Evolutionary conservation across 2,797 vertebrate species (phyloP).

Genomic region (Geotrypetes seraphini): DNA sequence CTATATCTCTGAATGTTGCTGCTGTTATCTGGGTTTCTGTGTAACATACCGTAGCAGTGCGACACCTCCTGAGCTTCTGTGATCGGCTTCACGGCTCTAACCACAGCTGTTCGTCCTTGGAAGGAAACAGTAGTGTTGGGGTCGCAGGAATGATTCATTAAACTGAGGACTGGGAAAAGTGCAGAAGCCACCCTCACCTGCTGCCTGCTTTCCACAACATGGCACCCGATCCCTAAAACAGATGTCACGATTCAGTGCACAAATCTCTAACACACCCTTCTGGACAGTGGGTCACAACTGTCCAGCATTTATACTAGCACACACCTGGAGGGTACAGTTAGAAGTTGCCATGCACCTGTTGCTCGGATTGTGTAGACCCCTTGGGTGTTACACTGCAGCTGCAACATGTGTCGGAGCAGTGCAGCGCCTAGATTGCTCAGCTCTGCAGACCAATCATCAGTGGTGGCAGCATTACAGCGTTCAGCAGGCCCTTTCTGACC

Average conservation of each 20-base stretch:
- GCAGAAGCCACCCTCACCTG: conserved; percentile 78
- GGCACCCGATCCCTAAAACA: conserved; percentile 47
- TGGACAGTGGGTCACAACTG: no score
- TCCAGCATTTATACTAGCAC: no score
- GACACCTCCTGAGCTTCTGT: conserved; percentile 73
- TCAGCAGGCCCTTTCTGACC: not conserved
- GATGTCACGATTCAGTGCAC: no score
- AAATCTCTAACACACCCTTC: no score
- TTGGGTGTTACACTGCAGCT: conserved; percentile 87
- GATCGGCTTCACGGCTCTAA: conserved; percentile 64
- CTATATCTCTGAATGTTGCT: no score
- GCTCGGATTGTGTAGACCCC: conserved; percentile 63
- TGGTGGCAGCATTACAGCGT: not conserved
- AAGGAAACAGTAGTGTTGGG: conserved; percentile 83
- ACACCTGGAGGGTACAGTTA: no score
- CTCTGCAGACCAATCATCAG: conserved; percentile 24
- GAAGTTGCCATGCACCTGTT: conserved; percentile 74
- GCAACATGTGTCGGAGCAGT: conserved; percentile 77
- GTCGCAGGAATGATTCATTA: conserved; percentile 88
- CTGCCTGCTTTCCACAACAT: conserved; percentile 48
- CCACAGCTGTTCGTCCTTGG: conserved; percentile 43
- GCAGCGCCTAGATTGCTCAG: conserved; percentile 61
- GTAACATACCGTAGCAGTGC: conserved; percentile 87
- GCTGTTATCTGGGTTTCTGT: no score
- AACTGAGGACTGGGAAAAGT: conserved; percentile 78